Conservation (phyloP, 2,888 invertebrate species). For the Smittia aterrima region DNA sequence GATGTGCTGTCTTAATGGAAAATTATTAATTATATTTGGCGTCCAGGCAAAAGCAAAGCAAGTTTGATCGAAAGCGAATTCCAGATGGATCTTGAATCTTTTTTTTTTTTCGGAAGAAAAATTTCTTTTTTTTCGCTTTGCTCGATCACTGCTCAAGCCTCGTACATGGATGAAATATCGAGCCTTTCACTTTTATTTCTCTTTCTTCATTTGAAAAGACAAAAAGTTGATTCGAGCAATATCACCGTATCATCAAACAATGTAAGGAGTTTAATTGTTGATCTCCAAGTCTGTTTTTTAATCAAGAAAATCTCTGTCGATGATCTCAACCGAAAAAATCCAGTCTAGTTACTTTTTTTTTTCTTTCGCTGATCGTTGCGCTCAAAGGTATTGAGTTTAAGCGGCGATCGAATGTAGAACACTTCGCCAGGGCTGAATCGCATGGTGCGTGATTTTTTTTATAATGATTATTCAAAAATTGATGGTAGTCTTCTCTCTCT, state of each 20-base stretch:
- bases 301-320: too few species aligned
- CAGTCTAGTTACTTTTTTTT: background rate
- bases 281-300: too few species aligned
- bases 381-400: slow-evolving; percentile 16
- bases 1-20: background rate
- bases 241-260: background rate
- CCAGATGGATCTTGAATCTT: background rate
- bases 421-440: background rate
- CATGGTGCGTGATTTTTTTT: background rate
- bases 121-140: background rate
- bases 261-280: background rate
- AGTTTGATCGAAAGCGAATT: background rate
- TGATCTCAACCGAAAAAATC: slow-evolving; percentile 1
- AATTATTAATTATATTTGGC: background rate
- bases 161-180: background rate
- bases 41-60: too few species aligned
- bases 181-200: slow-evolving; percentile 40
- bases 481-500: background rate
- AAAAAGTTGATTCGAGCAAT: background rate
- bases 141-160: background rate
- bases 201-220: slow-evolving; percentile 2
- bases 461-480: slow-evolving; percentile 2
- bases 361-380: background rate
- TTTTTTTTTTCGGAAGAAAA: background rate
- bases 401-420: background rate